These are phyloP conservation scores for Noctilio leporinus DNA, from an alignment of 2,113 vertebrate genomes.

Conservation along the genomic window DNA sequence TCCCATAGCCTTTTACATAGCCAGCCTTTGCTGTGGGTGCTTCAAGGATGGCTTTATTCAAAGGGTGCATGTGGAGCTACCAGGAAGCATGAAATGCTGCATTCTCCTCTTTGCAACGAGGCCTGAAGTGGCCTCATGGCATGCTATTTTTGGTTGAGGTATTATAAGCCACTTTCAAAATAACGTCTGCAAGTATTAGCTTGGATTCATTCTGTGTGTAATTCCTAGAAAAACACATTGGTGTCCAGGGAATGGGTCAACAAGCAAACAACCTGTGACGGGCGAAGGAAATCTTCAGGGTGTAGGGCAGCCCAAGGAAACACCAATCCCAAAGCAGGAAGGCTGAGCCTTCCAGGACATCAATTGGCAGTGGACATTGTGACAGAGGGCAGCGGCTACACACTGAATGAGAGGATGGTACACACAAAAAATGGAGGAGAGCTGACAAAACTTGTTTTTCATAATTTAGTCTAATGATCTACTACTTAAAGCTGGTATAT, in stretches of 20 bases:
- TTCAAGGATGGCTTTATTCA: background rate
- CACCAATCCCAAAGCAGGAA: background rate
- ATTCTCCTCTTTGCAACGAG: background rate
- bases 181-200: background rate
- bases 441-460: background rate
- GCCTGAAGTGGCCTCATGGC: background rate
- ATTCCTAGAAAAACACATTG: background rate
- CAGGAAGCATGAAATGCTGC: background rate
- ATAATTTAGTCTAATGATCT: background rate
- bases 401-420: background rate
- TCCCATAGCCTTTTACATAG: background rate
- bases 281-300: background rate
- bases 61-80: background rate
- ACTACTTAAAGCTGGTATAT: background rate
- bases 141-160: background rate
- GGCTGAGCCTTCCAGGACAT: background rate
- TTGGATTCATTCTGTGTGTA: background rate
- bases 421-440: background rate
- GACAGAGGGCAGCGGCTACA: background rate
- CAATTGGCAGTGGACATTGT: background rate
- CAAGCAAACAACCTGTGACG: background rate
- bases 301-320: accelerated
- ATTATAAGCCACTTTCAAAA: background rate
- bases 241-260: background rate
- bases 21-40: background rate